Percentiles rank a stretch among this genome's conserved stretches.
phyloP scores from a whole-genome alignment of 2,113 vertebrate genomes.

The Callionymus lyra region DNA sequence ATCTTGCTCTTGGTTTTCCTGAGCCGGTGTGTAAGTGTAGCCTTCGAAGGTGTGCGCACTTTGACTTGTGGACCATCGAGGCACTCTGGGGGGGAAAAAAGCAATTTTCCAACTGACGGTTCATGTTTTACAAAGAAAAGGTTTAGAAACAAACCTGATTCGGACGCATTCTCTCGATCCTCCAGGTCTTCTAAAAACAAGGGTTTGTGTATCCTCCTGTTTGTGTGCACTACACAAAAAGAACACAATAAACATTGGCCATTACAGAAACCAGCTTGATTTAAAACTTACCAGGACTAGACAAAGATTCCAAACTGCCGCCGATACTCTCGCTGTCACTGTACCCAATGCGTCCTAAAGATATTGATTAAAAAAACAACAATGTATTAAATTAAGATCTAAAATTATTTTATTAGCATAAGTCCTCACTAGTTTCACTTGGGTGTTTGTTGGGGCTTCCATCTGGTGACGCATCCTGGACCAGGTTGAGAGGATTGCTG shows the following conservation, averaged over 20 bases:
- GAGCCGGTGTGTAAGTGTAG: slow-evolving; percentile 77
- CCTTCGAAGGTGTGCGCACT: slow-evolving; percentile 64
- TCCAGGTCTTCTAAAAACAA: slow-evolving; percentile 83
- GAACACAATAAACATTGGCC: slow-evolving; percentile 8
- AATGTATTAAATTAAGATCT: neutral
- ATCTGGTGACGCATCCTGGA: slow-evolving; percentile 41
- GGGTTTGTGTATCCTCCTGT: slow-evolving; percentile 63
- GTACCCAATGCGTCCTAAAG: slow-evolving; percentile 50
- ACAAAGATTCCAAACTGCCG: slow-evolving; percentile 74
- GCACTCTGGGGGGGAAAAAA: slow-evolving; percentile 58
- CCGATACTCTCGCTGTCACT: slow-evolving; percentile 77
- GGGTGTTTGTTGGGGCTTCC: slow-evolving; percentile 34
- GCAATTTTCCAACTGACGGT: neutral
- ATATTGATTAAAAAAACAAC: neutral
- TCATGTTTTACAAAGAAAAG: too few species aligned
- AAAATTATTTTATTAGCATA: neutral
- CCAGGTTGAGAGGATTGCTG: slow-evolving; percentile 31
- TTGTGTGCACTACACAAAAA: slow-evolving; percentile 40
- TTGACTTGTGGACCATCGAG: slow-evolving; percentile 52
- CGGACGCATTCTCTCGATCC: slow-evolving; percentile 67
- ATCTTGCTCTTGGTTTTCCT: slow-evolving; percentile 78
- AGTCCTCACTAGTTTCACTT: slow-evolving; percentile 47
- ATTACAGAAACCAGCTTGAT: slow-evolving; percentile 2
- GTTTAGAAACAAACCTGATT: slow-evolving; percentile 54
- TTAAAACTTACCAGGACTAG: slow-evolving; percentile 75